These are phyloP conservation scores for Podilymbus podiceps DNA, from an alignment of 2,113 vertebrate species.

Conservation along the genomic window DNA sequence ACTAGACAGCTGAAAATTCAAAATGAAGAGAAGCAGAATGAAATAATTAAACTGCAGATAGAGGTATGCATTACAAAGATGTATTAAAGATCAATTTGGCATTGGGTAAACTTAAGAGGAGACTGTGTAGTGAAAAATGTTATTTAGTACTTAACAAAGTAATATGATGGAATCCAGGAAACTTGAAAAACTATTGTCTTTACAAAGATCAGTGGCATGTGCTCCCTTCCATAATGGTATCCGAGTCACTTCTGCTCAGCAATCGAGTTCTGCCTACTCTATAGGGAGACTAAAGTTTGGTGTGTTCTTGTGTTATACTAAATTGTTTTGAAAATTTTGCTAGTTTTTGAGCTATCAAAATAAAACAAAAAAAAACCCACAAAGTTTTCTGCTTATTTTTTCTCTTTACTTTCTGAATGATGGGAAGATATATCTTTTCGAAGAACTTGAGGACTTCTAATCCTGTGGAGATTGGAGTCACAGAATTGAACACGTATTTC, in stretches of 20 bases:
- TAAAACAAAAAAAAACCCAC: too few relatives aligned
- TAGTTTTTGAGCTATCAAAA: neutral
- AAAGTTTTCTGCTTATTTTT: neutral
- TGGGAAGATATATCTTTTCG: neutral
- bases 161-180: neutral
- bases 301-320: neutral
- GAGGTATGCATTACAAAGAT: slow-evolving; percentile 77
- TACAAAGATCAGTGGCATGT: neutral
- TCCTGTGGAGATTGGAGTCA: neutral
- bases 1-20: slow-evolving; percentile 80
- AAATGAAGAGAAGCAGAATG: slow-evolving; percentile 86
- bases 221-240: neutral
- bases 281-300: neutral
- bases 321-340: neutral
- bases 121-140: neutral
- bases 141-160: neutral
- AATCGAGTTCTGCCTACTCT: neutral
- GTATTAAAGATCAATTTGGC: neutral
- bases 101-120: neutral
- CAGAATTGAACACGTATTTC: neutral
- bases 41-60: slow-evolving; percentile 89
- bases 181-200: neutral
- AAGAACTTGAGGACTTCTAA: neutral
- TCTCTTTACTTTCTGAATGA: neutral
- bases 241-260: neutral